Evolutionary conservation across 37 sponge, comb jelly and placozoan species (phyloP).

Genomic region (Spongilla lacustris): DNA sequence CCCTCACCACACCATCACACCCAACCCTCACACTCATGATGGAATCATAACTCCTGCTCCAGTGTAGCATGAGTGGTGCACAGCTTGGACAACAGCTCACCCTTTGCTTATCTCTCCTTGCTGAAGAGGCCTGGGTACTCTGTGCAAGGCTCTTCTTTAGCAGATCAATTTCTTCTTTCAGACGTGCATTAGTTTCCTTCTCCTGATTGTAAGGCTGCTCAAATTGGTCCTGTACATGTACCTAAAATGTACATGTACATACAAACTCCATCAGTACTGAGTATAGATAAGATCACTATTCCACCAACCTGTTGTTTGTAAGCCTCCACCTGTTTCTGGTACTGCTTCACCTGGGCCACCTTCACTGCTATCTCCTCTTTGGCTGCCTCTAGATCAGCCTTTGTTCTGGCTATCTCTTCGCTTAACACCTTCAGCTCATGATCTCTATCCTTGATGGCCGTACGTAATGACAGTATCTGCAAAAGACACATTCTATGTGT

Average conservation of each 20-base stretch:
- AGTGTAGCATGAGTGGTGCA: too few relatives aligned
- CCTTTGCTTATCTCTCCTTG: too few relatives aligned
- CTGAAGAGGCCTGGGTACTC: not conserved
- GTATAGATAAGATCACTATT: too few relatives aligned
- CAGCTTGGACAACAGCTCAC: too few relatives aligned
- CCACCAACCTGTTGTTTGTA: not conserved
- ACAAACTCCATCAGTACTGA: too few relatives aligned
- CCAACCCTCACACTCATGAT: too few relatives aligned
- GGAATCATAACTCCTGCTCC: too few relatives aligned
- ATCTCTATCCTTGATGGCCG: too few relatives aligned
- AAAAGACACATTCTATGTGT: too few relatives aligned
- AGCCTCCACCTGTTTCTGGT: not conserved
- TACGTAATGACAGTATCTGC: too few relatives aligned
- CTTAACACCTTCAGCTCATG: not conserved
- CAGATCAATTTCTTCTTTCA: not conserved
- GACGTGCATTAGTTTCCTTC: not conserved
- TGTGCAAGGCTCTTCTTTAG: not conserved
- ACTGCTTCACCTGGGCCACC: slow-evolving; percentile 1
- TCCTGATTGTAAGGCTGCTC: not conserved
- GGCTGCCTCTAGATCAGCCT: not conserved
- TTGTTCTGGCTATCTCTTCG: not conserved
- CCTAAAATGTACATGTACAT: too few relatives aligned
- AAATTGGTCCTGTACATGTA: not conserved
- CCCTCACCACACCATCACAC: too few relatives aligned
- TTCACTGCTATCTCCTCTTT: not conserved